Percentiles rank a stretch among this genome's conserved stretches.
Evolutionary conservation across 2,888 invertebrate genomes (phyloP).

Genomic region (Alcis repandata): DNA sequence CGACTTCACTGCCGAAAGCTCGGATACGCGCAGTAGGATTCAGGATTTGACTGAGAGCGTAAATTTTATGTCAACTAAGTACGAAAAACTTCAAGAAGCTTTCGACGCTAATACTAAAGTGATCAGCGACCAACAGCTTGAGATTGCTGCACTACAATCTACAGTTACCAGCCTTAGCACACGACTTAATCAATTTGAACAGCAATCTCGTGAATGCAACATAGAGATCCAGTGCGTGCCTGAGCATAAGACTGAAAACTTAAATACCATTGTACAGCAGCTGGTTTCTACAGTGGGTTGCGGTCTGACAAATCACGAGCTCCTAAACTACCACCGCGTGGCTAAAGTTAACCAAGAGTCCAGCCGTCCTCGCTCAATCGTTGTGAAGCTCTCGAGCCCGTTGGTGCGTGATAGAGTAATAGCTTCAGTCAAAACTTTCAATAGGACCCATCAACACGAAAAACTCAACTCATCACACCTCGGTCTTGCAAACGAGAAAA

Average conservation of each 20-base stretch:
- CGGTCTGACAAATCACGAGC: neutral
- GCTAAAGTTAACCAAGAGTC: neutral
- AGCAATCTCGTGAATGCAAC: neutral
- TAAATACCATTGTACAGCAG: neutral
- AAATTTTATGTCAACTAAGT: neutral
- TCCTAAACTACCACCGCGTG: neutral
- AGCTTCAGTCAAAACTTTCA: neutral
- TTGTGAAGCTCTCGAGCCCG: neutral
- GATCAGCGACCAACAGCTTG: no score
- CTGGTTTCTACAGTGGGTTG: neutral
- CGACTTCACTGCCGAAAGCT: neutral
- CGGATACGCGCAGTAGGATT: neutral
- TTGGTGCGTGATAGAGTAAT: neutral
- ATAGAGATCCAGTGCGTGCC: neutral
- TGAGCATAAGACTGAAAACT: neutral
- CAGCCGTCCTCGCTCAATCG: neutral
- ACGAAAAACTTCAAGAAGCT: neutral
- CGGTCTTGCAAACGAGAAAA: neutral
- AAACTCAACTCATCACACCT: neutral
- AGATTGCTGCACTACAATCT: neutral
- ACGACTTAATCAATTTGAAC: neutral
- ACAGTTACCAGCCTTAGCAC: neutral
- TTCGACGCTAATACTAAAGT: neutral
- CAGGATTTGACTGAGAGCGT: neutral
- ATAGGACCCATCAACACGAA: neutral